Base-by-base conservation (phyloP, 2,888 invertebrate genomes). In the Machimus atricapillus region DNA sequence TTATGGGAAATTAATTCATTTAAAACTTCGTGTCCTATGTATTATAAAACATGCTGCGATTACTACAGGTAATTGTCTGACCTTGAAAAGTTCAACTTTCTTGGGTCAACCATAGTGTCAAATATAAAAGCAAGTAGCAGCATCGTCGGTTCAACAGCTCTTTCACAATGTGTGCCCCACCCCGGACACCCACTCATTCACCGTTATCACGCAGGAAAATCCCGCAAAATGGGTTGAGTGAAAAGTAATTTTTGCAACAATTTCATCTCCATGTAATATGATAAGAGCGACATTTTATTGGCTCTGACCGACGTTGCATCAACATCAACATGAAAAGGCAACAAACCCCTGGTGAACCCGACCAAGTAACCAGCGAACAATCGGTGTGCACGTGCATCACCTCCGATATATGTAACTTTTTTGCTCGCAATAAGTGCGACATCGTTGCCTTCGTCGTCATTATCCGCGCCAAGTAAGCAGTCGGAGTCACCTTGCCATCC, bases 401-500 rank as follows among this genome's bases (percentile, higher is more conserved):
- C 66, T 66, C 23, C 66, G 66, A 66, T 23, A 66, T 66, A 27
- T 27, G 6, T 40, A 9, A 9, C 9, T 7, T 43, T 66, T 66
- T 66, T 66, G 66, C 66, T 66, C 66, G 27, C 66, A 66, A 66
- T 66, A 66, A 66, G 23, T 66, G 23, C 66, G 66, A 23, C 66
- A 12, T 1, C 66, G 19, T 66, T 27, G 66, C 23, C 23, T 19
- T 27, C 66, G 23, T 66, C 40, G 40, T 40, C 12, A 12, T 40
- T 40, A 40, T 40, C 66, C 27, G 12, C 27, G 23, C 66, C 27
- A 66, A 27, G 66, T 66, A 43, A 79, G 79, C 27, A 52, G 56
- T 46, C 79, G 31, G 31, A 79, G 52, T 79, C 79, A 79, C 79
- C 79, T 79, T 79, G 79, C 23, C 46, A 52, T 52, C 79, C 66